Evolutionary conservation across 2,797 vertebrate species (phyloP), one percentile per base, ranked within the genome.

Genomic region (Oryzias dopingdopingensis): DNA sequence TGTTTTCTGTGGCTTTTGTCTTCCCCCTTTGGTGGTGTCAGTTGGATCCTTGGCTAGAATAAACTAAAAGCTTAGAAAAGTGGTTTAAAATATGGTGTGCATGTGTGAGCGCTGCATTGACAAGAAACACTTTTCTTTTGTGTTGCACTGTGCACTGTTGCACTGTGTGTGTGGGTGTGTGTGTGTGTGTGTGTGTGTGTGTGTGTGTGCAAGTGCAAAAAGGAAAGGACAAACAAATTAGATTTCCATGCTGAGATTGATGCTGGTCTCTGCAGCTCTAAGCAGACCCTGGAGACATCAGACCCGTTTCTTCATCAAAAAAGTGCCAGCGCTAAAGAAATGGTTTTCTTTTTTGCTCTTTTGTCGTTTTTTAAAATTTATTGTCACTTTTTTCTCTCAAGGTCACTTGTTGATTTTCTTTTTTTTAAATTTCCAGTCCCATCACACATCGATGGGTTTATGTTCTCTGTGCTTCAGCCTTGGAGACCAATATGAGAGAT

Each of bases 401-500:
- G 62, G 66, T 43, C 59, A 1, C 52, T 57, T 16, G 1, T 55
- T n/a, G 42, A 53, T 49, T 79, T 76, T 62, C 61, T 52, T 18
- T 54, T 68, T 70, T 66, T 67, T 52, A 22, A 2, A 60, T 22
- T 2, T 14, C 59, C 65, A 77, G 69, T 78, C 71, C 56, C 75
- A 32, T 32, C 73, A 80, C 85, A 81, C 81, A 65, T 71, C 81
- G 88, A 88, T 91, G 84, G 88, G 87, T 87, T 44, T 81, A 62
- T 62, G 73, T 86, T 81, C 79, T 84, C 56, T n/a, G 55, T 72
- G 64, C 77, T 74, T 86, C 68, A 56, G 46, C 62, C 49, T 67
- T 42, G 26, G 58, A 32, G n/a, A 49, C 59, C 59, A 53, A 43
- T 42, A 43, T 52, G 57, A 63, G 54, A 65, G 56, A 56, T 4